phyloP scores from a whole-genome alignment of 2,888 invertebrate genomes.

The Leucophenga montana region DNA sequence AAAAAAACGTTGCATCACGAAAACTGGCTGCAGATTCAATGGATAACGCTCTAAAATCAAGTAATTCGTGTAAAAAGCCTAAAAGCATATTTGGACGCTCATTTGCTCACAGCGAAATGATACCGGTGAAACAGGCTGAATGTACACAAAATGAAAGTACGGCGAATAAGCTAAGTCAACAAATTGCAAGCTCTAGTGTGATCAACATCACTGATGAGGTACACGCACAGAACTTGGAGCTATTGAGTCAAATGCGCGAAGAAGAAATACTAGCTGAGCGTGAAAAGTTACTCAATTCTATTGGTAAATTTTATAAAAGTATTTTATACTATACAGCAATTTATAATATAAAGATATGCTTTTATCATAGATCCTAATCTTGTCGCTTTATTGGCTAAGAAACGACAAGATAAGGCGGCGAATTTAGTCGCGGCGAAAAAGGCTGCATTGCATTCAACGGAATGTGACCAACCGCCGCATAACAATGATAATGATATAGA shows the following conservation, averaged over 20 bases:
- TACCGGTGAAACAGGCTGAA: constrained; percentile 42
- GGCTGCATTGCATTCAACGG: constrained; percentile 46
- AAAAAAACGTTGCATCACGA: constrained; percentile 57
- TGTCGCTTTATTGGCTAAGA: constrained; percentile 58
- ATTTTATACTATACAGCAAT: no score
- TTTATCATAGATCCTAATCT: constrained; percentile 62
- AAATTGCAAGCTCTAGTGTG: constrained; percentile 47
- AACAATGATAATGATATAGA: background rate
- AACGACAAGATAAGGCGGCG: constrained; percentile 45
- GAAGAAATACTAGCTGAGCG: constrained; percentile 85
- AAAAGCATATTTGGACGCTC: constrained; percentile 76
- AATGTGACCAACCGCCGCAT: constrained; percentile 31
- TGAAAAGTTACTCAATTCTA: constrained; percentile 77
- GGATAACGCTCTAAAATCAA: constrained; percentile 35
- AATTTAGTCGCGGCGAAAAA: background rate
- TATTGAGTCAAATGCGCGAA: constrained; percentile 80
- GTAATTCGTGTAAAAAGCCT: constrained; percentile 51
- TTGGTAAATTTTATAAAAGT: constrained; percentile 55
- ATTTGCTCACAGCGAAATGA: constrained; percentile 46
- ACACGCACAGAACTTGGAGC: constrained; percentile 82
- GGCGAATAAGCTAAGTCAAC: constrained; percentile 25
- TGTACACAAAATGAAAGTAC: constrained; percentile 29
- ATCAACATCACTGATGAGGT: constrained; percentile 76
- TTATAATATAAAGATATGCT: background rate
- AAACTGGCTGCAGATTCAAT: constrained; percentile 29